phyloP scores from a whole-genome alignment of 2,797 vertebrate species.

The Vespertilio murinus region DNA sequence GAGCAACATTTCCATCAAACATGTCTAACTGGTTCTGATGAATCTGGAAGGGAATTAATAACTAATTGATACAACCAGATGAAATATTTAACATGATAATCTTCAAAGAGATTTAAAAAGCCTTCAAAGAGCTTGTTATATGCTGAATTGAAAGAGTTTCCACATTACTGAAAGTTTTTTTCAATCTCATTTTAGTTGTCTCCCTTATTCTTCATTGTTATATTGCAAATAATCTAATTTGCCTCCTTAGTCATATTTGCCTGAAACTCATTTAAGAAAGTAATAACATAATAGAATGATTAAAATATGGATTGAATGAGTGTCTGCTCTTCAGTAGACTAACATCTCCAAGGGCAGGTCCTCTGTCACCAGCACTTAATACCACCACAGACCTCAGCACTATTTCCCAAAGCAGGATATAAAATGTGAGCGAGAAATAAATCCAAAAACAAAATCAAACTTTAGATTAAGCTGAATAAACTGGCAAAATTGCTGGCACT shows the following conservation, averaged over 20 bases:
- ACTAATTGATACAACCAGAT: neutral
- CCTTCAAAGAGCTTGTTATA: neutral
- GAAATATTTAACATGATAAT: neutral
- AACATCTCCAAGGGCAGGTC: neutral
- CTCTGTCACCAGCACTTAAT: neutral
- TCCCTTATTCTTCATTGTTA: neutral
- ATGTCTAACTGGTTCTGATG: constrained; percentile 96
- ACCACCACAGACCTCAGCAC: neutral
- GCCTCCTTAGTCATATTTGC: neutral
- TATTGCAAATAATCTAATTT: constrained; percentile 3
- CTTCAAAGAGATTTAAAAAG: neutral
- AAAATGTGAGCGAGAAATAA: neutral
- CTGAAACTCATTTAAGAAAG: neutral
- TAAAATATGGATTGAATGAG: neutral
- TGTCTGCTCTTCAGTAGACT: neutral
- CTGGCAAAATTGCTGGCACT: neutral
- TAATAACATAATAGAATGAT: neutral
- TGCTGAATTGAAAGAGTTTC: neutral
- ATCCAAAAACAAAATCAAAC: neutral
- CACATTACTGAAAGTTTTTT: neutral
- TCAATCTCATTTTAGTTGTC: neutral
- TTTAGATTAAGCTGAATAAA: neutral
- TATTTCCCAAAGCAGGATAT: neutral
- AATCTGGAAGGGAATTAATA: constrained; percentile 85
- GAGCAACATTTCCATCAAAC: constrained; percentile 97